These are phyloP conservation scores for Anolis carolinensis DNA, from an alignment of 2,113 vertebrate species.

Conservation along the genomic window DNA sequence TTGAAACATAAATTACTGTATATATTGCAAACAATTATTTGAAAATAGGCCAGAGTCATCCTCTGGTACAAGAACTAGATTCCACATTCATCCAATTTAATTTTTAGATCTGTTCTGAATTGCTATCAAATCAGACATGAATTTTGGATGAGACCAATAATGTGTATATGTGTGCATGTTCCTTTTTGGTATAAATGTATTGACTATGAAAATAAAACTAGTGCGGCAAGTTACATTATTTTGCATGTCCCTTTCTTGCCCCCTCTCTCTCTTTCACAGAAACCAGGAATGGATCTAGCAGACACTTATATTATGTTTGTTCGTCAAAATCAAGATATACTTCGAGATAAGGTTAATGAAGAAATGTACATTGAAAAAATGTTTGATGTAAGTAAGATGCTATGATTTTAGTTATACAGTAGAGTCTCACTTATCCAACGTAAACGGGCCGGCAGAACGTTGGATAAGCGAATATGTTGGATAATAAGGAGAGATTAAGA, in stretches of 20 bases:
- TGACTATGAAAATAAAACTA: neutral
- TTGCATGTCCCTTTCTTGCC: neutral
- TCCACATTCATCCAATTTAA: slow-evolving; percentile 28
- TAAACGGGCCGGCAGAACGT: no score
- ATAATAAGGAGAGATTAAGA: no score
- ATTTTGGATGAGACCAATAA: neutral
- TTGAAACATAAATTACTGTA: slow-evolving; percentile 7
- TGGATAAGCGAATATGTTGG: no score
- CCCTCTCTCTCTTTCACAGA: slow-evolving; percentile 74
- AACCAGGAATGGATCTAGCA: slow-evolving; percentile 94
- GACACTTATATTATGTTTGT: slow-evolving; percentile 97
- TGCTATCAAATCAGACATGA: slow-evolving; percentile 10
- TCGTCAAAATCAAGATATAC: slow-evolving; percentile 95
- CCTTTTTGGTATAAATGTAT: neutral
- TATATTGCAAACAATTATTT: neutral
- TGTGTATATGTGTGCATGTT: slow-evolving; percentile 2
- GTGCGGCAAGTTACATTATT: neutral
- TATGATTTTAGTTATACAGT: no score
- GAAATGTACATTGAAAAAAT: slow-evolving; percentile 92
- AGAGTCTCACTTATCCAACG: no score
- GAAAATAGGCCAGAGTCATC: neutral
- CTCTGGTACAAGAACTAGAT: neutral
- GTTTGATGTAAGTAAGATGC: slow-evolving; percentile 97
- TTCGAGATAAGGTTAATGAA: slow-evolving; percentile 90
- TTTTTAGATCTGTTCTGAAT: neutral